Evolutionary conservation across 2,113 vertebrate genomes (phyloP), one percentile per base, ranked within the genome.

Genomic region (Spea multiplicata): DNA sequence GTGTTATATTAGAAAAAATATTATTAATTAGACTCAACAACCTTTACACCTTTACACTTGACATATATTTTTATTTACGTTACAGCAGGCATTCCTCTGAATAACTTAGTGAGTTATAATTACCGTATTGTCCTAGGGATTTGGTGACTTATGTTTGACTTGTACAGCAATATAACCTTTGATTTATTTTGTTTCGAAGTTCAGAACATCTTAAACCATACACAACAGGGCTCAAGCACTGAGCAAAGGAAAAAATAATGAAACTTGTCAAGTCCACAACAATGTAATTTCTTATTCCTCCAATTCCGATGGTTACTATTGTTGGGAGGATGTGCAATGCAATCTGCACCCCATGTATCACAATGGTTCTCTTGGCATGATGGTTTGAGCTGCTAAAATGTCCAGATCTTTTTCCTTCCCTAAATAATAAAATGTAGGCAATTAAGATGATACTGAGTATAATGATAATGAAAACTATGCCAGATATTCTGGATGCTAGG

Each of bases 171-270:
- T 8, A 13, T 64, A 48, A 3, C 75, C 17, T 77, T 67, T 53
- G 71, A 59, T 50, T 71, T 47, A 85, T 44, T n/a, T 85, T 80
- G 44, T 76, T 82, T 62, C 81, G 73, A 50, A 93, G 83, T 14
- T 89, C 87, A 81, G 81, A 84, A 76, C 84, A 88, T 80, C 57
- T n/a, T 49, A 91, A 83, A 48, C 91, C 90, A 3, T 88, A 91
- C 78, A 94, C 84, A 61, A 91, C 79, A 69, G 89, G 81, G 73
- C 88, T 93, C 80, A 89, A 86, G 44, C 82, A 86, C 8, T 90
- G 86, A 0, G 87, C 83, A 71, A 91, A 83, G 6, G 85, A 86
- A 62, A 90, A 91, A 73, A 89, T 8, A 48, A 85, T 80, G 81
- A 90, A 89, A 48, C 74, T 80, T 61, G 72, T 17, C 73, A 91